Evolutionary conservation across 2,888 invertebrate genomes (phyloP), one percentile per base, ranked within the genome.

Genomic region (Trachelus iudaicus): DNA sequence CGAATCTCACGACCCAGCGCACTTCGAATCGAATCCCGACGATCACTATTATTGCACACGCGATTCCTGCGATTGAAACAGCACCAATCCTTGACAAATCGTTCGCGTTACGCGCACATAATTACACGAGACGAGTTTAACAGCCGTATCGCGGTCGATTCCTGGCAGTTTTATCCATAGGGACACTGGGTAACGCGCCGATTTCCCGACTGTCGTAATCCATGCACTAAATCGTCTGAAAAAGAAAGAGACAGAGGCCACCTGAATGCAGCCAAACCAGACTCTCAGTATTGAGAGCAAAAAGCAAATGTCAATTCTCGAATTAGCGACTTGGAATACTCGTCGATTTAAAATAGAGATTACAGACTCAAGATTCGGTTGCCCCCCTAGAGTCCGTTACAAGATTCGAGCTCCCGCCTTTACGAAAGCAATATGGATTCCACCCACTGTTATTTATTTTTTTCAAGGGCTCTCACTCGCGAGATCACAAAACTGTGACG

Each of bases 311-410:
- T 77, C 77, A 75, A 77, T 77, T 75, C 77, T 69, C 71, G 23
- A 77, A 77, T 77, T 77, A 77, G 77, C 75, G 15, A 12, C 33
- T 56, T 56, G 23, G 56, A 23, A 56, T 56, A 80, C 69, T 79
- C 69, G 77, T 56, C 35, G 77, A 73, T 77, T 75, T 77, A 80
- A 69, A 80, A 80, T 77, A 73, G 69, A 77, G 69, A 75, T 56
- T 23, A 56, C 6, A 23, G 9, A 56, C 23, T 56, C 23, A 6
- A 23, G 56, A 56, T 9, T 56, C 56, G 56, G 9, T 56, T 23
- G 56, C 23, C 23, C 40, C 56, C 56, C 2, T 6, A 56, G 56
- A 56, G 9, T 23, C 23, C 23, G 56, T 56, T 23, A 23, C 23
- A 23, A 56, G 9, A 56, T 56, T 56, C 56, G 9, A 56, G 2